phyloP scores from a whole-genome alignment of 2,797 vertebrate species.

The Heliangelus exortis region DNA sequence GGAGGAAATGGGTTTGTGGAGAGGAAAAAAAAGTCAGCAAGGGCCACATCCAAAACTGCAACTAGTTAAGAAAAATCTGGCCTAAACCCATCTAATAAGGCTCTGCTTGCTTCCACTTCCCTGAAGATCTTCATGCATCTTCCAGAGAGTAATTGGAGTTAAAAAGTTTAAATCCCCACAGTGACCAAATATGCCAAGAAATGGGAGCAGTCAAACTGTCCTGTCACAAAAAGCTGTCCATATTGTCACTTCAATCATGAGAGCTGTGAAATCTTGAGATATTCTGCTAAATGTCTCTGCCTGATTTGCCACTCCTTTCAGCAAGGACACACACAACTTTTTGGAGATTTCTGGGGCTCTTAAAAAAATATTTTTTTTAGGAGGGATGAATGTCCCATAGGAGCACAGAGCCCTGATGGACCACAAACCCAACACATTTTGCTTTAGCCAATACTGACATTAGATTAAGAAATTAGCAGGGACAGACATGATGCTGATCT shows the following conservation, averaged over 20 bases:
- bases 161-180: not conserved
- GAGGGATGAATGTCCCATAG: not conserved
- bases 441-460: not conserved
- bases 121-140: not conserved
- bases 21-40: not conserved
- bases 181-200: not conserved
- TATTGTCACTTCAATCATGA: not conserved
- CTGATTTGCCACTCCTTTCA: not conserved
- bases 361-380: not conserved
- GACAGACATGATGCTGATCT: not conserved
- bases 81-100: not conserved
- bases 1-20: not conserved
- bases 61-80: not conserved
- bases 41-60: not conserved
- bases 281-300: not conserved
- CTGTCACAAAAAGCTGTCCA: not conserved
- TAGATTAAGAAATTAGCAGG: not conserved
- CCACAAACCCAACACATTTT: not conserved
- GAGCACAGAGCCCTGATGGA: not conserved
- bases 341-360: not conserved
- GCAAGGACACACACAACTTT: not conserved
- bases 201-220: not conserved
- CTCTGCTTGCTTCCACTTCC: not conserved
- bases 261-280: not conserved
- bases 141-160: not conserved